Conservation (phyloP, 92 coral and sea anemone genomes). For the Epizoanthus rinbou region DNA sequence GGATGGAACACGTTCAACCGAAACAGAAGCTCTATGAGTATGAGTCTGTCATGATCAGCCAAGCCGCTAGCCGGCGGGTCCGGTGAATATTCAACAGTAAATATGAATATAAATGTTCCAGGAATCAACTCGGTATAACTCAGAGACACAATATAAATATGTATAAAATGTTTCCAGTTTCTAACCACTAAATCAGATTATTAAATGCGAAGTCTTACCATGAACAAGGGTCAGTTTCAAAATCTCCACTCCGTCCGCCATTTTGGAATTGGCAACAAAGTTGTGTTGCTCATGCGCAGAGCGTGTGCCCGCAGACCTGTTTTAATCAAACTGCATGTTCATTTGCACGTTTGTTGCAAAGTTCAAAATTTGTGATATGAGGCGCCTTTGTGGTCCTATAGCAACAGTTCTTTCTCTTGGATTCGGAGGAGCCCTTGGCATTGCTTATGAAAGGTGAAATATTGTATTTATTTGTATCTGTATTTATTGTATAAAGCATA, state of each 20-base stretch:
- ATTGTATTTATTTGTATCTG: not conserved
- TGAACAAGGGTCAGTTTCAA: slow-evolving; percentile 66
- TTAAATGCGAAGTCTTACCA: slow-evolving; percentile 42
- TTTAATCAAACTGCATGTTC: not conserved
- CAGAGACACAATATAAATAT: too few relatives aligned
- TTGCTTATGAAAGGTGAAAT: slow-evolving; percentile 60
- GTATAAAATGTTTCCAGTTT: too few relatives aligned
- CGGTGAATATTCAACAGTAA: too few relatives aligned
- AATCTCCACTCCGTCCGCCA: slow-evolving; percentile 51
- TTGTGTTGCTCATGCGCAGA: not conserved
- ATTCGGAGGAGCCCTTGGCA: slow-evolving; percentile 68
- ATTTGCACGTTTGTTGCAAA: not conserved
- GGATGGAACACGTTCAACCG: too few relatives aligned
- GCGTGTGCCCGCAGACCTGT: slow-evolving; percentile 5
- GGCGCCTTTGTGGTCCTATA: slow-evolving; percentile 39
- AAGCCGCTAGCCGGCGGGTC: too few relatives aligned
- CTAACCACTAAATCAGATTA: too few relatives aligned
- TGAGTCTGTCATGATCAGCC: too few relatives aligned
- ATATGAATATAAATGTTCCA: too few relatives aligned
- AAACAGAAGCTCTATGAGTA: too few relatives aligned
- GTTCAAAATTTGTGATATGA: slow-evolving; percentile 34
- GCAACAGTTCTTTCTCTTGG: slow-evolving; percentile 60
- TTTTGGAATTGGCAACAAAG: slow-evolving; percentile 11
- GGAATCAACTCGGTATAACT: too few relatives aligned
- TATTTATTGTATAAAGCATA: too few relatives aligned